Base-by-base conservation (phyloP, 2,797 vertebrate species). In the Hapalemur alaotrensis region DNA sequence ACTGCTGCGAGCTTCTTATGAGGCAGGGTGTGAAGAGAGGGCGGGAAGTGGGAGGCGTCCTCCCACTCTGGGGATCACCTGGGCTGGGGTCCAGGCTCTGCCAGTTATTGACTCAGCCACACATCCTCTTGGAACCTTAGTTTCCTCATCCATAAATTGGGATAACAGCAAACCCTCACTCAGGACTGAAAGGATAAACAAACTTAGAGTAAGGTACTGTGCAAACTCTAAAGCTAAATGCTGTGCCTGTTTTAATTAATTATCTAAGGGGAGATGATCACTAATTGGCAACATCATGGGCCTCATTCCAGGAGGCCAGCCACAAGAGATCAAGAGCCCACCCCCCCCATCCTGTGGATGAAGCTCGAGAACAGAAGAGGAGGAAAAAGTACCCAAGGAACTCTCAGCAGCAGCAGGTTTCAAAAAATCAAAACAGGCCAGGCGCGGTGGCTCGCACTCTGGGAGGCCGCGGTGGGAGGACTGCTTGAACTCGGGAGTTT, bases 41-140 rank as follows among this genome's bases (percentile, higher is more conserved):
- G 17, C 12, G 17, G 15, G 0, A 35, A 0, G 4, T 1, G 41
- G 14, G n/a, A 61, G 18, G 28, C 3, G 3, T 2, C 48, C n/a
- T 18, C n/a, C 75, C 5, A 30, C 35, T n/a, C 54, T 4, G 54
- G 82, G 63, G 30, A 23, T 20, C 32, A 7, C 85, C 46, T 12
- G 90, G 69, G 84, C 22, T 50, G 46, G 18, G 76, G 38, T 35
- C 59, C 32, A 61, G 72, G 70, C 57, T 85, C 82, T 70, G 57
- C 79, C 43, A 72, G 43, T 38, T 43, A 69, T 92, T 65, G 8
- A 89, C 50, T 89, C 23, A n/a, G 80, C 32, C 43, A 93, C 25
- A 67, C 3, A 43, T 13, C 25, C 61, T 61, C 65, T 50, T 7
- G 50, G 22, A 50, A 32, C n/a, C 89, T 91, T 4, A 22, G 89